A percentile compares a stretch with the other conserved stretches of the same genome.
phyloP scores from a whole-genome alignment of 2,888 invertebrate genomes.

The Phaedon cochleariae region DNA sequence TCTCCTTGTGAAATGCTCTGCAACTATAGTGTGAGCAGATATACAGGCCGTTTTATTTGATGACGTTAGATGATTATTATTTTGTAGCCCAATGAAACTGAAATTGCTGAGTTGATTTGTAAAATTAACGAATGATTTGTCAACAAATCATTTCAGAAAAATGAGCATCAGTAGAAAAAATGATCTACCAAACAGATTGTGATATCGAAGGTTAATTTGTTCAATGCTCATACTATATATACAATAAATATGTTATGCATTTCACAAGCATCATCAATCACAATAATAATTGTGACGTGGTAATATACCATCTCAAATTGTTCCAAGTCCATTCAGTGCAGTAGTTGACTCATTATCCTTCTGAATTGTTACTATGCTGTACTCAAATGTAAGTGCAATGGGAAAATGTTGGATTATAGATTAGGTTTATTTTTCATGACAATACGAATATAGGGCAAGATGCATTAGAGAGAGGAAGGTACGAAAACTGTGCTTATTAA shows the following conservation, averaged over 20 bases:
- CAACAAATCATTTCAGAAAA: too few species aligned
- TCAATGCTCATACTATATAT: too few species aligned
- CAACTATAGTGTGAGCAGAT: too few species aligned
- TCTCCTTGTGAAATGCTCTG: too few species aligned
- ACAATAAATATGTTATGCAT: not conserved
- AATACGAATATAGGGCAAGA: constrained; percentile 54
- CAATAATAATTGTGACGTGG: not conserved
- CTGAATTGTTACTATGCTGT: constrained; percentile 38
- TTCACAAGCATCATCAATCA: not conserved
- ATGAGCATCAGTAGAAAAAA: too few species aligned
- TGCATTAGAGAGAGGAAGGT: constrained; percentile 46
- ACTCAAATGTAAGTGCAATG: constrained; percentile 40
- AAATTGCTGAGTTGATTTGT: too few species aligned
- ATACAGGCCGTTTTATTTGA: too few species aligned
- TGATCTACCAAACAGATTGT: too few species aligned
- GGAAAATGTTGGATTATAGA: constrained; percentile 37
- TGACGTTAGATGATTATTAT: too few species aligned
- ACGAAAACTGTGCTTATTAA: constrained; percentile 44
- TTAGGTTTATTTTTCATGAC: constrained; percentile 54
- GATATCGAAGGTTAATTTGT: too few species aligned
- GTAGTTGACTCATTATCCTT: constrained; percentile 22
- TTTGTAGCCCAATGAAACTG: too few species aligned
- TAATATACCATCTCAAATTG: not conserved
- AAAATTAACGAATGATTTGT: too few species aligned
- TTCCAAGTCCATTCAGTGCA: constrained; percentile 6